Percentiles rank a stretch among this genome's conserved stretches.
Conservation (phyloP, 2,888 invertebrate species). For the Melinaea marsaeus region DNA sequence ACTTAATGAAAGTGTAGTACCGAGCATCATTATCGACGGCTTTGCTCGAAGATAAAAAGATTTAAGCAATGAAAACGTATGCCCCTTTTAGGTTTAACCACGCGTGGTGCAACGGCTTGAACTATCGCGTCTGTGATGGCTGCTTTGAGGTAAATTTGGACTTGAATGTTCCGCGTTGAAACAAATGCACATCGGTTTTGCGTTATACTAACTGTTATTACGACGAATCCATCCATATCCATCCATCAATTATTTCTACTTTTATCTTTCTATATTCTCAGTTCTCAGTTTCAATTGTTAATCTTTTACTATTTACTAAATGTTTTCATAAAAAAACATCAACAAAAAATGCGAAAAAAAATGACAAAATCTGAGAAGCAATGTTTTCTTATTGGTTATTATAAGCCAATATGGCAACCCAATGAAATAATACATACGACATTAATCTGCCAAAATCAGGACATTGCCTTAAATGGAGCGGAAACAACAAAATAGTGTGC, state of each 20-base stretch:
- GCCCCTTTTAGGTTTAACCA: slow-evolving; percentile 54
- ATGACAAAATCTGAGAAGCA: neutral
- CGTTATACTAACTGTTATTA: too few species aligned
- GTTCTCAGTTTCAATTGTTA: too few species aligned
- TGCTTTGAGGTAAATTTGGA: slow-evolving; percentile 20
- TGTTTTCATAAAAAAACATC: too few species aligned
- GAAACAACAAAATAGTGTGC: slow-evolving; percentile 46
- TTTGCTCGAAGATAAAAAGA: slow-evolving; percentile 63
- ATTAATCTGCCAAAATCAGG: slow-evolving; percentile 37
- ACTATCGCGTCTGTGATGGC: slow-evolving; percentile 25
- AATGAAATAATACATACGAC: slow-evolving; percentile 28
- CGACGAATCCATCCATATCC: too few species aligned
- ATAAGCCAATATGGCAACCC: slow-evolving; percentile 21
- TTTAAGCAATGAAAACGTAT: slow-evolving; percentile 65
- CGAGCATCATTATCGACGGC: slow-evolving; percentile 69
- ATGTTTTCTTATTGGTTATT: neutral
- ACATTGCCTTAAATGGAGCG: slow-evolving; percentile 43
- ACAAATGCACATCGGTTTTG: too few species aligned
- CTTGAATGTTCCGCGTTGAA: slow-evolving; percentile 8
- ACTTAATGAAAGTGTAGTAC: slow-evolving; percentile 68
- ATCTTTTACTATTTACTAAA: too few species aligned
- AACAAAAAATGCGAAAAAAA: neutral
- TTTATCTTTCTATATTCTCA: too few species aligned
- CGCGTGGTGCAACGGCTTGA: slow-evolving; percentile 38
- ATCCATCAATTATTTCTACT: too few species aligned